Conservation (phyloP, 2,113 vertebrate genomes). For the Apistogramma diplotaenia region DNA sequence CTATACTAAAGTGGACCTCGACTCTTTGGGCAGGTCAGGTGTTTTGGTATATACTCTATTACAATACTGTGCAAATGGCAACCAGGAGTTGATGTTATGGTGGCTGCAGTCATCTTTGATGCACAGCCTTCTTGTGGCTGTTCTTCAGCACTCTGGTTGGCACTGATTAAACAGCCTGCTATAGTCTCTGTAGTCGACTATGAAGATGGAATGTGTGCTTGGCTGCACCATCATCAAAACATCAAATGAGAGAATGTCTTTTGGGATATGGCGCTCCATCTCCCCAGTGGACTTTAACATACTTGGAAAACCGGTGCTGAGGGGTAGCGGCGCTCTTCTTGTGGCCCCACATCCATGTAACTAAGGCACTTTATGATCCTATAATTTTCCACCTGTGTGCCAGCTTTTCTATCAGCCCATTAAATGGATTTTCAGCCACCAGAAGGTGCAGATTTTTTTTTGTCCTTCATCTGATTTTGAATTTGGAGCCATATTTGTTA, state of each 20-base stretch:
- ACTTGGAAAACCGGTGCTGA: neutral
- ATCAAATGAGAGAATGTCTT: neutral
- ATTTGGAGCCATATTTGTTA: neutral
- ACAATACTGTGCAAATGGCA: neutral
- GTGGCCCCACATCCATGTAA: neutral
- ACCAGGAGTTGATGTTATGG: neutral
- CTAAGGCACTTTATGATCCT: neutral
- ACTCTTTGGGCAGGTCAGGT: slow-evolving; percentile 85
- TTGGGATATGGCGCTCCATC: neutral
- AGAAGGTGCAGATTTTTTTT: neutral
- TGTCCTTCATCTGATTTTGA: neutral
- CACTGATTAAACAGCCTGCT: neutral
- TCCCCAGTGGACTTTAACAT: neutral
- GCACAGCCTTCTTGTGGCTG: neutral
- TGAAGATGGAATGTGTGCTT: neutral
- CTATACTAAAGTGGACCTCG: slow-evolving; percentile 97
- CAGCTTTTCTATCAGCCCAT: neutral
- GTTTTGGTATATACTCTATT: neutral
- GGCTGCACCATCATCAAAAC: neutral
- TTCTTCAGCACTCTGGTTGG: neutral
- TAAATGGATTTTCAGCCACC: neutral
- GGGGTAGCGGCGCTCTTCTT: too few species aligned
- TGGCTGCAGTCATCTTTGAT: neutral
- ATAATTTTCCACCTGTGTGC: neutral
- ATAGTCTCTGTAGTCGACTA: neutral